Evolutionary conservation across 2,113 vertebrate species (phyloP).

Genomic region (Cyanoderma ruficeps): DNA sequence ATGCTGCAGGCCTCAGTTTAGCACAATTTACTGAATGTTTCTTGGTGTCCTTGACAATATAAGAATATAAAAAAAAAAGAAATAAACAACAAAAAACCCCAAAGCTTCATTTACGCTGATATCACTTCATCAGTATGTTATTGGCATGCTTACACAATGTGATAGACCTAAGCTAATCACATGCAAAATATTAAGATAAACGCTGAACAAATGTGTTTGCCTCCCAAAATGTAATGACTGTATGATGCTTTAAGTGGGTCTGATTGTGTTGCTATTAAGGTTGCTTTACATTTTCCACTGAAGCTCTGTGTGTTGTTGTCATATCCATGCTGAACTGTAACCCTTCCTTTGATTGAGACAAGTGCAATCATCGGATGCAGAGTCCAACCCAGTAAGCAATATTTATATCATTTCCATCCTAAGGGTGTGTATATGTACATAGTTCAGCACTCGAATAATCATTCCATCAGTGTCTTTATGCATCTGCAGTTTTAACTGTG

Average conservation of each 20-base stretch:
- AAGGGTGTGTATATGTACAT: not conserved
- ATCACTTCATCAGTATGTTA: not conserved
- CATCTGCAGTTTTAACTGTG: not conserved
- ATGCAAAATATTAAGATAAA: conserved; percentile 19
- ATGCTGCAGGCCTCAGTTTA: not conserved
- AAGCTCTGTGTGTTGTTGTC: not conserved
- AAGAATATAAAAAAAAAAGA: not conserved
- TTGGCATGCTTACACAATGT: not conserved
- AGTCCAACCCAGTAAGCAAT: not conserved
- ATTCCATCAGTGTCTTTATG: not conserved
- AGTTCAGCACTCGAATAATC: not conserved
- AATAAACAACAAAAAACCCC: not conserved
- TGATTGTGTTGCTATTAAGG: conserved; percentile 24
- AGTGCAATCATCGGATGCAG: not conserved
- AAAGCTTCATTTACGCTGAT: not conserved
- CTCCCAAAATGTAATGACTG: not conserved
- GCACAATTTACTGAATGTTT: not conserved
- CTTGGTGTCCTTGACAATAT: not conserved
- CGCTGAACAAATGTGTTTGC: conserved; percentile 32
- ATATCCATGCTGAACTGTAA: not conserved
- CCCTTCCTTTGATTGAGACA: not conserved
- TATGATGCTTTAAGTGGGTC: not conserved
- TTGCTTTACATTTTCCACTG: conserved; percentile 23
- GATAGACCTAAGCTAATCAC: conserved; percentile 38
- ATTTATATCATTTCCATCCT: not conserved